Conservation (phyloP, 2,888 invertebrate genomes). For the Xanthia togata region DNA sequence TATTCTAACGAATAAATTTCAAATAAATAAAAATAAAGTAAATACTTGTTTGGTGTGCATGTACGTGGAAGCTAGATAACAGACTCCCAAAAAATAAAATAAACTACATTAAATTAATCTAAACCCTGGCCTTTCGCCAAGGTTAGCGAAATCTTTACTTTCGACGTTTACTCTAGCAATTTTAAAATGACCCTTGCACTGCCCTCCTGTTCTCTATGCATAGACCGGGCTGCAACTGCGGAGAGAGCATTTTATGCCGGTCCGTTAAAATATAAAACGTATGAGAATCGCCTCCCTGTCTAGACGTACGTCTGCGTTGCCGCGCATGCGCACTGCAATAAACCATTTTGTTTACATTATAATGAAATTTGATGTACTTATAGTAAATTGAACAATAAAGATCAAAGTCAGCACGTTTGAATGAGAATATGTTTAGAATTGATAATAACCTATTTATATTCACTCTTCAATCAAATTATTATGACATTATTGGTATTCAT, state of each 20-base stretch:
- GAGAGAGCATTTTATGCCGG: conserved; percentile 69
- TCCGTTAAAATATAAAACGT: conserved; percentile 62
- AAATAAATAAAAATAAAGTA: too few relatives aligned
- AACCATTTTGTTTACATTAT: conserved; percentile 65
- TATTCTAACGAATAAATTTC: too few relatives aligned
- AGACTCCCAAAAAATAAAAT: conserved; percentile 18
- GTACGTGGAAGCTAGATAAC: background rate
- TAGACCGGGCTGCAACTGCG: conserved; percentile 48
- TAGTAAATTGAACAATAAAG: conserved; percentile 61
- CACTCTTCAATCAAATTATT: conserved; percentile 53
- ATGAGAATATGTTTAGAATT: conserved; percentile 51
- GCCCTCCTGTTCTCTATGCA: conserved; percentile 25
- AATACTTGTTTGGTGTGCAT: too few relatives aligned
- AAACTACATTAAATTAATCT: conserved; percentile 56
- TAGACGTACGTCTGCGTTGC: conserved; percentile 80
- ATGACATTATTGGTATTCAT: conserved; percentile 54
- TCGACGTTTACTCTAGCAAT: conserved; percentile 64
- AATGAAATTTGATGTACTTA: conserved; percentile 64
- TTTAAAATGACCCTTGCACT: conserved; percentile 63
- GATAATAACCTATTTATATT: conserved; percentile 30
- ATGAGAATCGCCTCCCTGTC: conserved; percentile 79
- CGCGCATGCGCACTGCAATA: conserved; percentile 77
- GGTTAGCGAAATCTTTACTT: conserved; percentile 75
- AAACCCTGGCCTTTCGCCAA: conserved; percentile 76
- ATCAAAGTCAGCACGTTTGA: conserved; percentile 53